A percentile compares a stretch with the other conserved stretches of the same genome.
These are phyloP conservation scores for Sebastiscus tertius DNA, from an alignment of 2,797 vertebrate species.

Conservation along the genomic window DNA sequence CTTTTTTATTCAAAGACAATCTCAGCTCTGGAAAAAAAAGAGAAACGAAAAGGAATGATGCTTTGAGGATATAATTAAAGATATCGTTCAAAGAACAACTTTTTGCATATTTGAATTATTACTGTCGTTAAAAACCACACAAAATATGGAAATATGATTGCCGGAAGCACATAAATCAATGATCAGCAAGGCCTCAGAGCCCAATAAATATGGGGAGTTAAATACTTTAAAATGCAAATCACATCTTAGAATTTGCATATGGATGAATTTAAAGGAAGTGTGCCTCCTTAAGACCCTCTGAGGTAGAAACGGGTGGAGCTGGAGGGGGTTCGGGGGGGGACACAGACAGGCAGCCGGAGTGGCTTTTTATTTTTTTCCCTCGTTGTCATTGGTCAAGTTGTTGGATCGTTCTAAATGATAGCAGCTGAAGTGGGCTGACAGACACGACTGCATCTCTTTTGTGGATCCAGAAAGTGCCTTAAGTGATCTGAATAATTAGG, in stretches of 20 bases:
- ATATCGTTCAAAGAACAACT: slow-evolving; percentile 99
- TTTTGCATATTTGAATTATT: slow-evolving; percentile 99
- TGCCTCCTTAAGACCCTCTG: slow-evolving; percentile 97
- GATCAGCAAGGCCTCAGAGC: slow-evolving; percentile 99
- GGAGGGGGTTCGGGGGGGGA: slow-evolving; percentile 77
- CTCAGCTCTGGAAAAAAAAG: slow-evolving; percentile 69
- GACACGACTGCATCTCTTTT: slow-evolving; percentile 91
- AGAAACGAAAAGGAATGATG: slow-evolving; percentile 90
- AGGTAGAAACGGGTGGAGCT: slow-evolving; percentile 91
- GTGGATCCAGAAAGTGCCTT: slow-evolving; percentile 96
- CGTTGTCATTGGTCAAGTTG: slow-evolving; percentile 96
- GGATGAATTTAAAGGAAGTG: slow-evolving; percentile 98
- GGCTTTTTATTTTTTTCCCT: slow-evolving; percentile 64
- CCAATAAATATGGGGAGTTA: slow-evolving; percentile 99
- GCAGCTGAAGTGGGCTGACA: slow-evolving; percentile 92
- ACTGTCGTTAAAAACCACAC: slow-evolving; percentile 99
- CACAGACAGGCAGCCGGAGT: slow-evolving; percentile 82
- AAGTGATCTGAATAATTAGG: slow-evolving; percentile 99
- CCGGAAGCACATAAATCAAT: slow-evolving; percentile 99
- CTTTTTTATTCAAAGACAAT: slow-evolving; percentile 83
- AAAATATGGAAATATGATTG: slow-evolving; percentile 99
- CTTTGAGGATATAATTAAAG: slow-evolving; percentile 99
- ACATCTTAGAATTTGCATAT: slow-evolving; percentile 96
- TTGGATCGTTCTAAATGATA: slow-evolving; percentile 93
- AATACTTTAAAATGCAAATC: slow-evolving; percentile 99